Evolutionary conservation across 2,888 invertebrate species (phyloP).

Genomic region (Copidosoma aretas): DNA sequence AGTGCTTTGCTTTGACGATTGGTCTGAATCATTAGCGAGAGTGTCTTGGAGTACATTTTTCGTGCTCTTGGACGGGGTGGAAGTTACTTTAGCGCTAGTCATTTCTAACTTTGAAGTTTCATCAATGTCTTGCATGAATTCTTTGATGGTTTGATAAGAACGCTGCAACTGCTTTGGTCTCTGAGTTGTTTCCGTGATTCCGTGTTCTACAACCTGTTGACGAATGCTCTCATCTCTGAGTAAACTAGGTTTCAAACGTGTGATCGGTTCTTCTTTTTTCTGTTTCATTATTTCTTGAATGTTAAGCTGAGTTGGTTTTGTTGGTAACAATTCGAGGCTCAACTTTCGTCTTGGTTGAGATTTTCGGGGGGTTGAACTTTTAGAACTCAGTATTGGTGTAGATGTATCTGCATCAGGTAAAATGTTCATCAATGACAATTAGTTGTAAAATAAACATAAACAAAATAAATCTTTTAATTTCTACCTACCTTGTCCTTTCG

Average conservation of each 20-base stretch:
- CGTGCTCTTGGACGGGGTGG: conserved; percentile 44
- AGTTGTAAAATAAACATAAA: conserved; percentile 10
- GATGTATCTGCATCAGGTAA: conserved; percentile 29
- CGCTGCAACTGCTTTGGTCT: conserved; percentile 35
- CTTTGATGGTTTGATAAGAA: conserved; percentile 52
- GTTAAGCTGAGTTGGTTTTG: conserved; percentile 46
- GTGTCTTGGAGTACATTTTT: conserved; percentile 41
- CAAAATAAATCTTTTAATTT: conserved; percentile 3
- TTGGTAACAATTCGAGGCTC: conserved; percentile 42
- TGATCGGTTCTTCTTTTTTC: conserved; percentile 17
- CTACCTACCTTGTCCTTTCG: conserved; percentile 48
- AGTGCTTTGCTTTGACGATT: conserved; percentile 39
- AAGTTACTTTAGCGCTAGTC: conserved; percentile 42
- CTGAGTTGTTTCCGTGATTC: conserved; percentile 21
- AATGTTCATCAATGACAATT: background rate
- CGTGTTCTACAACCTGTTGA: background rate
- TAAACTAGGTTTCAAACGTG: conserved; percentile 13
- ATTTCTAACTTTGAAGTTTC: conserved; percentile 34
- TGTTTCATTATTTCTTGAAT: conserved; percentile 34
- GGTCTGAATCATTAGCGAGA: conserved; percentile 37
- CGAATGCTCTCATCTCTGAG: conserved; percentile 13
- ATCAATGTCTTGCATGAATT: conserved; percentile 43
- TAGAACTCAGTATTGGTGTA: conserved; percentile 35
- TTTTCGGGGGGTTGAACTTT: conserved; percentile 39
- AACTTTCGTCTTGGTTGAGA: conserved; percentile 37